These are phyloP conservation scores for Struthidea cinerea DNA, from an alignment of 2,113 vertebrate species.

Conservation along the genomic window DNA sequence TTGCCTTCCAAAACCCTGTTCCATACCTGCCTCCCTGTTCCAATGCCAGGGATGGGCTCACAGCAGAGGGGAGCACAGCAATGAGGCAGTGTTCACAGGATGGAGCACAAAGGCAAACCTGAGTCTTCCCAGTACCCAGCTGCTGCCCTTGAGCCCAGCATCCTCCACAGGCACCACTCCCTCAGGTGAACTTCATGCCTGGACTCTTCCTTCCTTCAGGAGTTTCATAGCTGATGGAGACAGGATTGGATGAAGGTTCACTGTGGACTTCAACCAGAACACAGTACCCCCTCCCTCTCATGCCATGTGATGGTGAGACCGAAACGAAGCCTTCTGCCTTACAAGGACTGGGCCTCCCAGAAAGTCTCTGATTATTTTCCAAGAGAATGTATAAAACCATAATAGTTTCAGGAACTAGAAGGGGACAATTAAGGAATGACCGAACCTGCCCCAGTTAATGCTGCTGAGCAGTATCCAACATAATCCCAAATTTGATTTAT, in stretches of 20 bases:
- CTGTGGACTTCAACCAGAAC: background rate
- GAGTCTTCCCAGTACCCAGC: background rate
- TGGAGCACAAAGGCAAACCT: background rate
- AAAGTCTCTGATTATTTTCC: background rate
- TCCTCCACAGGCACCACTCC: background rate
- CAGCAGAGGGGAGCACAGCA: background rate
- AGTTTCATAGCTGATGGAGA: background rate
- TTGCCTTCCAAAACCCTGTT: background rate
- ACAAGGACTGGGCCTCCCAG: background rate
- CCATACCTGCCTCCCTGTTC: background rate
- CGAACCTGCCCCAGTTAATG: background rate
- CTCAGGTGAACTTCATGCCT: background rate
- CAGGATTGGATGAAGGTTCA: background rate
- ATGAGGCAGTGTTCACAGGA: rapidly evolving
- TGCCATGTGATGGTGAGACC: background rate
- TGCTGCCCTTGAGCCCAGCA: background rate
- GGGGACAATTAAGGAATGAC: background rate
- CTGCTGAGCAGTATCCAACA: background rate
- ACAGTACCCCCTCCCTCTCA: background rate
- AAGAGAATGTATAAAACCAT: background rate
- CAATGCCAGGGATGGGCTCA: background rate
- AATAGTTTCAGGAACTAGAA: background rate
- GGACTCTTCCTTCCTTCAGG: background rate
- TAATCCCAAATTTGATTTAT: background rate
- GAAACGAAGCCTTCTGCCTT: background rate